A percentile compares a stretch with the other conserved stretches of the same genome.
These are phyloP conservation scores for Aphidius colemani DNA, from an alignment of 2,888 invertebrate species.

Conservation along the genomic window DNA sequence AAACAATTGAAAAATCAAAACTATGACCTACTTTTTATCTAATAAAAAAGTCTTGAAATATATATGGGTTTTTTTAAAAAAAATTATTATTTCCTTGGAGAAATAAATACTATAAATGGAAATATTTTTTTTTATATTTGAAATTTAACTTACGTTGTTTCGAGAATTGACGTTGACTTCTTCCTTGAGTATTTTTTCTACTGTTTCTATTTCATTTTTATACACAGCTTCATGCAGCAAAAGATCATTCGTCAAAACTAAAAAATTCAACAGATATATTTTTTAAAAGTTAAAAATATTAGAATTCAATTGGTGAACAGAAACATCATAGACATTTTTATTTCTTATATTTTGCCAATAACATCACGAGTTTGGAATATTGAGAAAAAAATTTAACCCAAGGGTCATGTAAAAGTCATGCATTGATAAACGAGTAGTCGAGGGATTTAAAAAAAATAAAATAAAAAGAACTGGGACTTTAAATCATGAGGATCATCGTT, in stretches of 20 bases:
- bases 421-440: conserved; percentile 16
- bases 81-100: conserved; percentile 4
- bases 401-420: conserved; percentile 6
- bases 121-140: conserved; percentile 1
- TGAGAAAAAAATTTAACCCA: conserved; percentile 4
- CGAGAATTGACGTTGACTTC: conserved; percentile 74
- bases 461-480: too few relatives aligned
- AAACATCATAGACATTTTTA: conserved; percentile 2
- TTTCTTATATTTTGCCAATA: neutral
- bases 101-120: neutral
- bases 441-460: conserved; percentile 1
- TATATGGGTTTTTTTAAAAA: neutral
- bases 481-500: too few relatives aligned
- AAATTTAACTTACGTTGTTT: conserved; percentile 68
- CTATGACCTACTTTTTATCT: too few relatives aligned
- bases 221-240: conserved; percentile 75
- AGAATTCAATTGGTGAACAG: neutral
- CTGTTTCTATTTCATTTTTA: conserved; percentile 73
- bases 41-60: neutral
- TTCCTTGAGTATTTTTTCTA: conserved; percentile 68
- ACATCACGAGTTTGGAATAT: conserved; percentile 10
- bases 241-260: conserved; percentile 70
- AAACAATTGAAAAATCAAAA: too few relatives aligned
- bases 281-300: conserved; percentile 3
- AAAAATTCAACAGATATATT: conserved; percentile 18